phyloP scores from a whole-genome alignment of 2,113 vertebrate species.

The Spea multiplicata region DNA sequence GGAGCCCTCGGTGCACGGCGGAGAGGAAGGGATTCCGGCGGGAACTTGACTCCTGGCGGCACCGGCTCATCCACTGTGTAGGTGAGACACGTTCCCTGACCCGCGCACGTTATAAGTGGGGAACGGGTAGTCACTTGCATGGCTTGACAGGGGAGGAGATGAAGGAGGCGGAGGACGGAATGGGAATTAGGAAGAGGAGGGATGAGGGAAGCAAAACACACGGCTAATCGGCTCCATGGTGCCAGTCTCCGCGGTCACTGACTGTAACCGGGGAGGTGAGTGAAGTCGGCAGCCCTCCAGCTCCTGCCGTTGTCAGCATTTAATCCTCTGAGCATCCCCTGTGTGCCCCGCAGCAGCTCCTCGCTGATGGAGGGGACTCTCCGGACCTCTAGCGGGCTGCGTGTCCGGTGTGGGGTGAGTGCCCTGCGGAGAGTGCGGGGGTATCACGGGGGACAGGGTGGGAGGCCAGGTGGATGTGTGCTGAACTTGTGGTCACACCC shows the following conservation, averaged over 20 bases:
- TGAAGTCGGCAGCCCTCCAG: not conserved
- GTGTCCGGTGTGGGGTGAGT: too few species aligned
- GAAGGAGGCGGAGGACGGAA: conserved; percentile 14
- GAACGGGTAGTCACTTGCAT: not conserved
- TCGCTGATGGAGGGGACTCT: not conserved
- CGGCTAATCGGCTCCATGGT: not conserved
- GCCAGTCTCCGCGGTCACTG: not conserved
- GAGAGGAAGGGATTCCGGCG: conserved; percentile 94
- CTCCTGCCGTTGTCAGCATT: conserved; percentile 55
- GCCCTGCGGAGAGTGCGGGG: too few species aligned
- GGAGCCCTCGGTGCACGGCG: conserved; percentile 88
- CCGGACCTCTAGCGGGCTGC: too few species aligned
- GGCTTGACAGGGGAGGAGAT: not conserved
- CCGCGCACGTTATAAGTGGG: not conserved
- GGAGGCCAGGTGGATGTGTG: too few species aligned
- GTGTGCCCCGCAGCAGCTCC: not conserved
- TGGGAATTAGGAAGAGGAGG: not conserved
- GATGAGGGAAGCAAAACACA: conserved; percentile 9
- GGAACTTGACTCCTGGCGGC: conserved; percentile 96
- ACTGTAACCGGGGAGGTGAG: not conserved
- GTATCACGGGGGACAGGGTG: too few species aligned
- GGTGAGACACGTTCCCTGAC: conserved; percentile 70
- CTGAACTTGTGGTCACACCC: too few species aligned
- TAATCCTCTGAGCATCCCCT: not conserved
- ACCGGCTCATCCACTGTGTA: conserved; percentile 92